Evolutionary conservation across 2,888 invertebrate species (phyloP).

Genomic region (Caenorhabditis angaria): DNA sequence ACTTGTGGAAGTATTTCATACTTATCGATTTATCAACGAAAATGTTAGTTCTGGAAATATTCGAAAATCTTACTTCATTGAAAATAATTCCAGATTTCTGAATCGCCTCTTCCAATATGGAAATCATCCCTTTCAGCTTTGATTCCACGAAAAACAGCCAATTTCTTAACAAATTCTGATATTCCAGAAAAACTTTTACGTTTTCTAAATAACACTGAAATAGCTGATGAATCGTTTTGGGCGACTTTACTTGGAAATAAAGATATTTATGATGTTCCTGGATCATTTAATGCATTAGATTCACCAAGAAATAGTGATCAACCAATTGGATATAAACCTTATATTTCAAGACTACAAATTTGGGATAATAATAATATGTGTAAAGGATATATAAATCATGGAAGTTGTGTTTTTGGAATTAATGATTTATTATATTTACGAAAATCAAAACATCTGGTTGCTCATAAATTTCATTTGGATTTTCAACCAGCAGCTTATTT

Average conservation of each 20-base stretch:
- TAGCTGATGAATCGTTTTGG: slow-evolving; percentile 1
- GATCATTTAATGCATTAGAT: neutral
- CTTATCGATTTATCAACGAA: slow-evolving; percentile 18
- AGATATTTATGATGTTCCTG: neutral
- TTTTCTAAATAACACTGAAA: slow-evolving; percentile 23
- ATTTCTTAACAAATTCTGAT: slow-evolving; percentile 25
- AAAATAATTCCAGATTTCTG: slow-evolving; percentile 21
- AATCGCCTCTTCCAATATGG: slow-evolving; percentile 39
- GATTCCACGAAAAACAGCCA: slow-evolving; percentile 39
- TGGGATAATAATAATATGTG: slow-evolving; percentile 9
- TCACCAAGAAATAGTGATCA: neutral
- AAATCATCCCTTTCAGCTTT: slow-evolving; percentile 48
- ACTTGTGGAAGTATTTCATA: slow-evolving; percentile 26
- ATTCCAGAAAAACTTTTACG: slow-evolving; percentile 26
- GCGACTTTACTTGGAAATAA: neutral
- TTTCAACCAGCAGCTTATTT: slow-evolving; percentile 47
- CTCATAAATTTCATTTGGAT: slow-evolving; percentile 50
- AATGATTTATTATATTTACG: slow-evolving; percentile 28
- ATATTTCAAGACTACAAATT: slow-evolving; percentile 43
- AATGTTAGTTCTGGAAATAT: slow-evolving; percentile 26
- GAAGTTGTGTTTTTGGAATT: slow-evolving; percentile 48
- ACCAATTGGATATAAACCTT: slow-evolving; percentile 11
- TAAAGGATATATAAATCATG: slow-evolving; percentile 17
- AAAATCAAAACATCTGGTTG: slow-evolving; percentile 29
- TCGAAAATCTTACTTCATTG: neutral